These are phyloP conservation scores for Drosophila histrio DNA, from an alignment of 2,888 invertebrate genomes.

Conservation along the genomic window DNA sequence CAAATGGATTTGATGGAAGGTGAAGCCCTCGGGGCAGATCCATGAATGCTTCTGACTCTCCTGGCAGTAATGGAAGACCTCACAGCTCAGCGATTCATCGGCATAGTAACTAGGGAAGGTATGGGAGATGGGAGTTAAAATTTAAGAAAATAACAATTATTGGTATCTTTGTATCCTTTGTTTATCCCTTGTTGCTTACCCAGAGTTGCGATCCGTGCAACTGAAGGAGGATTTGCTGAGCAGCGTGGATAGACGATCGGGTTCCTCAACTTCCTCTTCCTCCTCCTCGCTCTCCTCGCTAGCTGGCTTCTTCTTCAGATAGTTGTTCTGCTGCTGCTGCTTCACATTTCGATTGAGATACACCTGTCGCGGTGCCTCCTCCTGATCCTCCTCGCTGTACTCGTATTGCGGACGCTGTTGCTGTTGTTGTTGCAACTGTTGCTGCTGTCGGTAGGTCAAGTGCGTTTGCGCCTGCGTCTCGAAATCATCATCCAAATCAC, in stretches of 20 bases:
- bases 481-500: slow-evolving; percentile 77
- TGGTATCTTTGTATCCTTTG: too few species aligned
- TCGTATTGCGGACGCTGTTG: slow-evolving; percentile 76
- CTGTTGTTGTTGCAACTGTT: slow-evolving; percentile 50
- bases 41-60: slow-evolving; percentile 95
- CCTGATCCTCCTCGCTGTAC: slow-evolving; percentile 83
- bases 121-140: neutral
- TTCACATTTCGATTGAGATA: slow-evolving; percentile 79
- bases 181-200: slow-evolving; percentile 83
- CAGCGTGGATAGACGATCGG: slow-evolving; percentile 91
- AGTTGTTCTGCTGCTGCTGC: slow-evolving; percentile 80
- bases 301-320: slow-evolving; percentile 74
- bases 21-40: slow-evolving; percentile 95
- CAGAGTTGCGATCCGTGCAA: slow-evolving; percentile 91
- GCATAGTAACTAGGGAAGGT: slow-evolving; percentile 90
- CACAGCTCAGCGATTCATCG: slow-evolving; percentile 93
- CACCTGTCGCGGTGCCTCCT: slow-evolving; percentile 81
- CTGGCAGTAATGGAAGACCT: slow-evolving; percentile 97
- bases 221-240: slow-evolving; percentile 93
- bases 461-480: slow-evolving; percentile 84
- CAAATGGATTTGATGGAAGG: slow-evolving; percentile 90
- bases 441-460: slow-evolving; percentile 78
- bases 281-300: slow-evolving; percentile 89
- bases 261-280: slow-evolving; percentile 91
- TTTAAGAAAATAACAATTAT: too few species aligned